A percentile compares a stretch with the other conserved stretches of the same genome.
phyloP scores from a whole-genome alignment of 2,888 invertebrate genomes.

The Diarsia dahlii region DNA sequence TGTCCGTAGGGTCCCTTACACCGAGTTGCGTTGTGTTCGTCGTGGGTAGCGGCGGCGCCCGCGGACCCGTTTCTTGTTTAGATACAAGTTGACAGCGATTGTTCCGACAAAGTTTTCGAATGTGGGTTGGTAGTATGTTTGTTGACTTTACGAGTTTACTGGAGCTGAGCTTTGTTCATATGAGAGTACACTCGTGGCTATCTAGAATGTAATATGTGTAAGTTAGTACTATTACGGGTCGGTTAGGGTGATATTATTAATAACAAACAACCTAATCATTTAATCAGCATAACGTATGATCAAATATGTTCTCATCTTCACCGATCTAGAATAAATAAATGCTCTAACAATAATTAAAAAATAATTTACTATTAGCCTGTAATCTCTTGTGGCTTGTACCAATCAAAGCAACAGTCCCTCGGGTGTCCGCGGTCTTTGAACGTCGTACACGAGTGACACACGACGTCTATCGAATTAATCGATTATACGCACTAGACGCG shows the following conservation, averaged over 20 bases:
- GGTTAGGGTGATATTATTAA: neutral
- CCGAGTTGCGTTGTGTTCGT: slow-evolving; percentile 63
- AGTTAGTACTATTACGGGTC: neutral
- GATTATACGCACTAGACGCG: slow-evolving; percentile 43
- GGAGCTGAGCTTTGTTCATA: slow-evolving; percentile 1
- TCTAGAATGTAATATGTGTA: slow-evolving; percentile 19
- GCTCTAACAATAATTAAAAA: neutral
- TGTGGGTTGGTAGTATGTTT: slow-evolving; percentile 37
- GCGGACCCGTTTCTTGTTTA: slow-evolving; percentile 59
- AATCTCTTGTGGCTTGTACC: slow-evolving; percentile 37
- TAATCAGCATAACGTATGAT: neutral
- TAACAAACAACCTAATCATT: neutral
- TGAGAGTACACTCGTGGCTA: neutral
- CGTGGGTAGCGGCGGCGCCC: slow-evolving; percentile 76
- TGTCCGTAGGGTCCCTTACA: slow-evolving; percentile 55
- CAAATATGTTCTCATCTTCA: neutral
- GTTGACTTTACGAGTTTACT: slow-evolving; percentile 30
- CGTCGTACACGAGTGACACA: slow-evolving; percentile 62
- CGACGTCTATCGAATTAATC: slow-evolving; percentile 66
- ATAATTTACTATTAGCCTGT: too few relatives aligned
- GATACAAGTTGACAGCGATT: slow-evolving; percentile 59
- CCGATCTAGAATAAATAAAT: neutral
- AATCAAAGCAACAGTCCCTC: slow-evolving; percentile 50
- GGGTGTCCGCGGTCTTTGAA: slow-evolving; percentile 63
- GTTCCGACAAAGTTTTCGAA: slow-evolving; percentile 50